Percentiles rank a stretch among this genome's conserved stretches.
phyloP scores from a whole-genome alignment of 35 echinoderm and acorn worm species.

The Anneissia japonica region DNA sequence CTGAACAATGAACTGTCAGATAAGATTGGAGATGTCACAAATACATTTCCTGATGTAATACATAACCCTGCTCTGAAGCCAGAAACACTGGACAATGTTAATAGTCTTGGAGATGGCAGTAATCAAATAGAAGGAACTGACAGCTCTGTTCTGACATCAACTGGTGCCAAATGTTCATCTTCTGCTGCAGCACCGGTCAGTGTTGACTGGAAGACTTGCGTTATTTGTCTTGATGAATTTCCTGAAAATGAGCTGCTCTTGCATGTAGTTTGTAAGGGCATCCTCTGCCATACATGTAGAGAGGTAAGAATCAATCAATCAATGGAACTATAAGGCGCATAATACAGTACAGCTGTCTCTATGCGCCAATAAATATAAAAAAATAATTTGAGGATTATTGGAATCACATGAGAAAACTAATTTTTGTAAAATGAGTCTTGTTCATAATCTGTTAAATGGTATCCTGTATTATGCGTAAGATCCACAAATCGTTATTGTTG shows the following conservation, averaged over 20 bases:
- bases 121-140: neutral
- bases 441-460: no score
- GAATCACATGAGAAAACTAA: no score
- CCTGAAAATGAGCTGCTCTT: slow-evolving; percentile 71
- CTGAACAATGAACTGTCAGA: neutral
- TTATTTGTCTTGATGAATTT: slow-evolving; percentile 89
- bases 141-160: neutral
- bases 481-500: neutral
- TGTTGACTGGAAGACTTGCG: slow-evolving; percentile 73
- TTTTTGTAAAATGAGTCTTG: no score
- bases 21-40: neutral
- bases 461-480: neutral
- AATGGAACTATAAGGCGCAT: no score
- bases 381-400: no score
- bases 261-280: slow-evolving; percentile 62
- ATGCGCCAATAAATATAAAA: no score
- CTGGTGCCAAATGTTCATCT: neutral
- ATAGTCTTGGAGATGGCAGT: neutral
- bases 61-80: neutral
- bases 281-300: slow-evolving; percentile 76
- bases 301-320: no score
- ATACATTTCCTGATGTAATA: neutral
- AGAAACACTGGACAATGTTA: neutral
- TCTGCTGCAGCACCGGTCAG: neutral
- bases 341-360: no score